Percentiles rank a stretch among this genome's conserved stretches.
Conservation (phyloP, 2,797 vertebrate genomes). For the Brachymystax lenok region DNA sequence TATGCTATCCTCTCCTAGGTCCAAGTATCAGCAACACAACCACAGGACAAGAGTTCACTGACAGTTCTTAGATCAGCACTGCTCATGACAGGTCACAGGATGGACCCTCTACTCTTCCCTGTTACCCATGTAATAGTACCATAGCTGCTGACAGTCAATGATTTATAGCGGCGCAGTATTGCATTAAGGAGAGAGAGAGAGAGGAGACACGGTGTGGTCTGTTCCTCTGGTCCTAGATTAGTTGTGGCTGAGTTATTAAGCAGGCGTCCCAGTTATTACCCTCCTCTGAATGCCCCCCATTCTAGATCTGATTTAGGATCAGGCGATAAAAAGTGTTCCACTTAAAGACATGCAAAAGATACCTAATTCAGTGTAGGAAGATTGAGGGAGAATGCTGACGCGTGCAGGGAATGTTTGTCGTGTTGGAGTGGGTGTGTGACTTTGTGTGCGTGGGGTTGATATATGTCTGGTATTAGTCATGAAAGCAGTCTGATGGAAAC, state of each 20-base stretch:
- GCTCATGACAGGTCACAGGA: neutral
- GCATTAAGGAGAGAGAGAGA: neutral
- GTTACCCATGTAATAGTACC: neutral
- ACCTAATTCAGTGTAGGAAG: neutral
- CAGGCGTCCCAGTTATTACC: too few species aligned
- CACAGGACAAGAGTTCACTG: neutral
- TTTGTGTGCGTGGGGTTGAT: constrained; percentile 10
- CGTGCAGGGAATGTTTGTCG: too few species aligned
- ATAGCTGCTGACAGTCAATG: neutral
- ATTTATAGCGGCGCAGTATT: neutral
- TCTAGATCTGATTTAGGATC: neutral
- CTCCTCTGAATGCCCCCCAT: neutral
- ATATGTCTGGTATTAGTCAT: neutral
- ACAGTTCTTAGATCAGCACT: neutral
- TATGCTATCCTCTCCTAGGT: neutral
- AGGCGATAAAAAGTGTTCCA: neutral
- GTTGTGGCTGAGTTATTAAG: neutral
- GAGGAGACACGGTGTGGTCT: neutral
- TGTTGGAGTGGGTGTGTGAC: neutral
- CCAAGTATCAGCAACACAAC: neutral
- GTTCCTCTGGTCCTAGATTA: neutral
- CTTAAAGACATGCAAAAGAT: neutral
- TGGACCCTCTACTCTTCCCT: neutral
- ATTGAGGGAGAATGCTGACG: neutral
- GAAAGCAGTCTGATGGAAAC: neutral